Base-by-base conservation (phyloP, 2,113 vertebrate species). In the Carassius auratus region DNA sequence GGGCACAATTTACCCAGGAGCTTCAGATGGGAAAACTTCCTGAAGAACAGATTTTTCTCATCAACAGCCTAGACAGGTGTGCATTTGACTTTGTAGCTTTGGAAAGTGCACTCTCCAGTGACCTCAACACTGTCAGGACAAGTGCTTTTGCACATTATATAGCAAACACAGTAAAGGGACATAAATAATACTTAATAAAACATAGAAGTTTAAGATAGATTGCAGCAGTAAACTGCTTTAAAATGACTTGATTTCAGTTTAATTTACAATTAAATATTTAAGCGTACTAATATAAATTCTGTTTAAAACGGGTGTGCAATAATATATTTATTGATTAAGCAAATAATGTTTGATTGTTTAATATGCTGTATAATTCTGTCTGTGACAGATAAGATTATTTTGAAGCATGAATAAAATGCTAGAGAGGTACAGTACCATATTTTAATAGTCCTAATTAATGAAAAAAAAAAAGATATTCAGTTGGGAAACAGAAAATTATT, bases 131-230 rank as follows among this genome's bases (percentile, higher is more conserved):
- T n/a, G 80, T 84, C 75, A 86, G 77, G 76, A 55, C 33, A 62
- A 88, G 77, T 71, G 87, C 87, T 45, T 88, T 88, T 84, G 85
- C 82, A 71, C 71, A 86, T 77, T 77, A 86, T 71, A 26, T 88
- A 30, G 52, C 30, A 10, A 71, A 14, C 80, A 57, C 73, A 36
- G 15, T 78, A 2, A 78, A 59, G 30, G 8, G 59, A 59, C 23
- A 76, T 15, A 8, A 21, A 52, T 30, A 48, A 45, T 10, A 45
- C 38, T 19, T 50, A 30, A 30, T 30, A 50, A 14, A 57, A 66
- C 57, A 66, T 1, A 68, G 59, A 52, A 38, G 80, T 45, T 8
- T 79, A 52, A 87, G 61, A 85, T 81, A 68, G 9, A 15, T 19
- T 73, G 13, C 26, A 69, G 26, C 14, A 30, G 6, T 68, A 30